Conservation (phyloP, 64 coral and sea anemone genomes). For the Platygyra sinensis region DNA sequence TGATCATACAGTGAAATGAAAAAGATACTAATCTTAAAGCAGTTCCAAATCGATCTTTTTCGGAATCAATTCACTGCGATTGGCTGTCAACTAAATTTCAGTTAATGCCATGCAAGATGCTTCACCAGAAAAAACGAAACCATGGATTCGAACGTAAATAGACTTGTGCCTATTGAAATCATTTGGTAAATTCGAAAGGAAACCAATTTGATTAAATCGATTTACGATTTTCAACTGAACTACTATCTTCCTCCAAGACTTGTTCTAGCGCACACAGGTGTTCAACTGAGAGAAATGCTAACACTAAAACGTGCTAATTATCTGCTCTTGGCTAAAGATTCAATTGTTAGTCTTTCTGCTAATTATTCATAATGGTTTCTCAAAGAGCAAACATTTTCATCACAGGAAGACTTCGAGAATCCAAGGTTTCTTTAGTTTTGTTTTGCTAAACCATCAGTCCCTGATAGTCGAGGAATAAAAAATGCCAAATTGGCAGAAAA, state of each 20-base stretch:
- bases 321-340: not conserved
- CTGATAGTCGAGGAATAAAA: not conserved
- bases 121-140: constrained; percentile 39
- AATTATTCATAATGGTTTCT: not conserved
- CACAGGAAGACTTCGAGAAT: no score
- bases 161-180: no score
- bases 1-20: not conserved
- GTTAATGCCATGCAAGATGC: constrained; percentile 20
- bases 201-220: not conserved
- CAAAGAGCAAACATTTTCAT: no score
- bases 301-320: no score
- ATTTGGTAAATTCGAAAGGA: not conserved
- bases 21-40: no score
- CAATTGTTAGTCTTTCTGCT: not conserved
- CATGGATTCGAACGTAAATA: constrained; percentile 10
- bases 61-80: not conserved
- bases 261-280: not conserved
- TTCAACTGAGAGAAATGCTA: not conserved
- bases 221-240: not conserved
- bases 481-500: not conserved
- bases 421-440: no score
- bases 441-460: not conserved
- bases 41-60: no score
- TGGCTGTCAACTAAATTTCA: not conserved
- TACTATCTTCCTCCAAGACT: not conserved